Percentiles rank a stretch among this genome's conserved stretches.
Conservation (phyloP, 2,797 vertebrate species). For the Macroramphosus scolopax region DNA sequence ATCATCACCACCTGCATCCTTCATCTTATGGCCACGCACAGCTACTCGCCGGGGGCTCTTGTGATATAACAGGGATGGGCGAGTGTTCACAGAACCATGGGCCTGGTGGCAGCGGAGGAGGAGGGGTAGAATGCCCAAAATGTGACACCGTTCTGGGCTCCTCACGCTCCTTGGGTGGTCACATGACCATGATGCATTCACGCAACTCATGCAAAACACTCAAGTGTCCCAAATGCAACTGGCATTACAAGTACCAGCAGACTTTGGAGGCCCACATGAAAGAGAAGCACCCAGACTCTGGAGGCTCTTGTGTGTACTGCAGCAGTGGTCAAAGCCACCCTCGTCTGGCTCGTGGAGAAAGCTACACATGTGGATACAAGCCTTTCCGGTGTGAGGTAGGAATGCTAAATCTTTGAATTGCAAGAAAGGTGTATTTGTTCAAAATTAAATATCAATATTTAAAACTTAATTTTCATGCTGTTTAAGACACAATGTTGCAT, state of each 20-base stretch:
- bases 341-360: conserved; percentile 95
- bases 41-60: conserved; percentile 86
- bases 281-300: conserved; percentile 98
- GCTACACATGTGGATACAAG: conserved; percentile 99
- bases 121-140: conserved; percentile 97
- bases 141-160: conserved; percentile 98
- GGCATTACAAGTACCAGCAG: conserved; percentile 99
- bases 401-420: not conserved
- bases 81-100: conserved; percentile 89
- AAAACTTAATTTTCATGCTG: too few relatives aligned
- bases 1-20: conserved; percentile 86
- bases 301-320: conserved; percentile 93
- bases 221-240: conserved; percentile 99
- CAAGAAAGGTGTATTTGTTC: not conserved
- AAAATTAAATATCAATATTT: too few relatives aligned
- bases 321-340: conserved; percentile 96
- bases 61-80: conserved; percentile 85
- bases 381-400: conserved; percentile 96
- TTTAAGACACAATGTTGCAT: conserved; percentile 22
- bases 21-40: conserved; percentile 82
- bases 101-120: conserved; percentile 78
- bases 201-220: conserved; percentile 99
- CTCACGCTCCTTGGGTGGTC: conserved; percentile 94
- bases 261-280: conserved; percentile 99
- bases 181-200: conserved; percentile 99